phyloP scores from a whole-genome alignment of 2,888 invertebrate genomes.

The Mesorhabditis belari region DNA sequence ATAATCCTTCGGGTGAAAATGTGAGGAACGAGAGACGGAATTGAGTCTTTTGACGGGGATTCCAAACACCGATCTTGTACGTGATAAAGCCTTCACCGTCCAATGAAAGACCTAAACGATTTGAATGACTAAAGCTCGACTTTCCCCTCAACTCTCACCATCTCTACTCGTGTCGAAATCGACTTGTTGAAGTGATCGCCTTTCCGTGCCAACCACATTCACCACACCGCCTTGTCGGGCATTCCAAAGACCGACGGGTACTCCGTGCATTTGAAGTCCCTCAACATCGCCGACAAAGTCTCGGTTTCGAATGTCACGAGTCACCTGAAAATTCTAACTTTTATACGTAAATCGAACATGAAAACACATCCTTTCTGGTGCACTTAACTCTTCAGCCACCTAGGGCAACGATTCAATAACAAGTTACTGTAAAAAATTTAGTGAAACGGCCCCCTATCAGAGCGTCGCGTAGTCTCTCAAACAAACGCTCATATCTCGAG shows the following conservation, averaged over 20 bases:
- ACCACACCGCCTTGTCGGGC: conserved; percentile 65
- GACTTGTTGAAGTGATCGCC: conserved; percentile 2
- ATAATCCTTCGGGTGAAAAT: conserved; percentile 73
- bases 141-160: conserved; percentile 23
- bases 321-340: too few relatives aligned
- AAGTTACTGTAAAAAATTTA: too few relatives aligned
- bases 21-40: conserved; percentile 80
- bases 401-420: too few relatives aligned
- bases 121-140: background rate
- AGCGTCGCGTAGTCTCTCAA: too few relatives aligned
- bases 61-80: conserved; percentile 61
- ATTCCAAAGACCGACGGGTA: conserved; percentile 88
- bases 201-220: conserved; percentile 36
- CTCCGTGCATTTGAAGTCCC: conserved; percentile 79
- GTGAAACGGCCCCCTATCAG: too few relatives aligned
- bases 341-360: too few relatives aligned
- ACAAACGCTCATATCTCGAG: too few relatives aligned
- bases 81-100: conserved; percentile 82
- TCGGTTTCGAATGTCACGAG: conserved; percentile 60
- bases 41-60: conserved; percentile 52
- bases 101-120: conserved; percentile 62
- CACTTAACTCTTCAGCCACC: too few relatives aligned
- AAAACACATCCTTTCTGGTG: too few relatives aligned
- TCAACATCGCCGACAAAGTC: conserved; percentile 85
- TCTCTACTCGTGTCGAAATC: conserved; percentile 32